A percentile compares a stretch with the other conserved stretches of the same genome.
phyloP scores from a whole-genome alignment of 2,113 vertebrate genomes.

The Brachypteracias leptosomus region DNA sequence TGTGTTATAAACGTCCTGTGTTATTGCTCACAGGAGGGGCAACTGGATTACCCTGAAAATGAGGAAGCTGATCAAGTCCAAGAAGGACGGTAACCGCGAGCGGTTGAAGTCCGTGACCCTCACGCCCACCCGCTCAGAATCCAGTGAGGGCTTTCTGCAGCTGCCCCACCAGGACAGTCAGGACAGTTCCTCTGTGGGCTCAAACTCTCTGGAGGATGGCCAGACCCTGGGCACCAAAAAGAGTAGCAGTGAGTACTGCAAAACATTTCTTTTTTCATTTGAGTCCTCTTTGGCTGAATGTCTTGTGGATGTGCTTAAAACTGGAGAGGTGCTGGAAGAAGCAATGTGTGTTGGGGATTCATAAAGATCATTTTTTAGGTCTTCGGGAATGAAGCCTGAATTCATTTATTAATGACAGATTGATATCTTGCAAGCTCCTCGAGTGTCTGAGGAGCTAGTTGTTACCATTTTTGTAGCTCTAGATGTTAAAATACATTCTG shows the following conservation, averaged over 20 bases:
- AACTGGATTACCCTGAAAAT: constrained; percentile 99
- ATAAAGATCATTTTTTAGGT: not conserved
- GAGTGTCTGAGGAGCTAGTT: not conserved
- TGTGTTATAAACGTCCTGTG: not conserved
- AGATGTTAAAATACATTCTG: not conserved
- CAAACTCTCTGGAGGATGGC: constrained; percentile 93
- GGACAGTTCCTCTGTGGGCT: constrained; percentile 96
- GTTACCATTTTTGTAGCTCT: not conserved
- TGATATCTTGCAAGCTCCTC: not conserved
- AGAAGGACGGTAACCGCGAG: constrained; percentile 87
- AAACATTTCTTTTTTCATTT: not conserved
- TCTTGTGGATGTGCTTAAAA: not conserved
- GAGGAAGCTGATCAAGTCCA: constrained; percentile 96
- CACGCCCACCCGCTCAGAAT: constrained; percentile 90
- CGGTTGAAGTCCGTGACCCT: constrained; percentile 89
- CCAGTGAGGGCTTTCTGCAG: constrained; percentile 87
- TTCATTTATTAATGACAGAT: not conserved
- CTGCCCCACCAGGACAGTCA: constrained; percentile 89
- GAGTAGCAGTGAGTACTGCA: constrained; percentile 91
- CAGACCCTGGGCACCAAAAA: constrained; percentile 86
- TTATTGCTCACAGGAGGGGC: constrained; percentile 81
- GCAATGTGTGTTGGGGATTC: not conserved
- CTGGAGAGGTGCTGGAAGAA: not conserved
- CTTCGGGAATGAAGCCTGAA: not conserved
- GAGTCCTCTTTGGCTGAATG: not conserved